Percentiles rank a stretch among this genome's conserved stretches.
These are phyloP conservation scores for Sussaba pulchella DNA, from an alignment of 2,888 invertebrate genomes.

Conservation along the genomic window DNA sequence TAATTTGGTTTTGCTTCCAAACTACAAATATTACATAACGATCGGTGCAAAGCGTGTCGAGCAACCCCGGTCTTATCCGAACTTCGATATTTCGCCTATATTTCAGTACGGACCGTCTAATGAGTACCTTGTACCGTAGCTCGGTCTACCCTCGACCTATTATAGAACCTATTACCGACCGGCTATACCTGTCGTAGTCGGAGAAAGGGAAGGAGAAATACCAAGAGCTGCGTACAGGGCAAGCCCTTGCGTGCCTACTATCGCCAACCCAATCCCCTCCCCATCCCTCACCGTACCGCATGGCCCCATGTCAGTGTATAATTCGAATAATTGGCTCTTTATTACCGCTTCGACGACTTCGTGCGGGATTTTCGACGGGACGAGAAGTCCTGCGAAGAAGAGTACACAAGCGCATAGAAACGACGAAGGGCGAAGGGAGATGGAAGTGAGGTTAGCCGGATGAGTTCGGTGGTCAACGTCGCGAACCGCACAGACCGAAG, in stretches of 20 bases:
- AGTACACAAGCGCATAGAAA: not conserved
- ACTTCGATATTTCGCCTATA: constrained; percentile 15
- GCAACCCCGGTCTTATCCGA: not conserved
- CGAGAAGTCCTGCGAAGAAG: constrained; percentile 8
- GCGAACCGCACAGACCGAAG: constrained; percentile 12
- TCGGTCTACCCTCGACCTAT: constrained; percentile 29
- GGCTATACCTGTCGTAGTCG: constrained; percentile 38
- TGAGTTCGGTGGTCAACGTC: constrained; percentile 46
- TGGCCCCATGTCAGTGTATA: constrained; percentile 41
- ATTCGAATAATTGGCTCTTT: constrained; percentile 66
- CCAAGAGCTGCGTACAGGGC: constrained; percentile 20
- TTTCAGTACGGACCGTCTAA: not conserved
- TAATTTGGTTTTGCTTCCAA: no score
- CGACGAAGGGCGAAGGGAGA: not conserved
- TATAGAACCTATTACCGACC: constrained; percentile 38
- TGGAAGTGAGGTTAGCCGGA: constrained; percentile 14
- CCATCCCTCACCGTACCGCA: constrained; percentile 5
- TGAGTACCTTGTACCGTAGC: constrained; percentile 20
- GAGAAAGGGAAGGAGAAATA: constrained; percentile 38
- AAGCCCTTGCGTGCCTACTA: constrained; percentile 41
- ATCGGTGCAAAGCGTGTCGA: not conserved
- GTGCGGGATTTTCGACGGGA: constrained; percentile 41
- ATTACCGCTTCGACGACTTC: constrained; percentile 60
- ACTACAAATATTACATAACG: no score
- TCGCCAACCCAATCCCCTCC: constrained; percentile 11